Conservation (phyloP, 1,140 invertebrate genomes). For the Drosophila mojavensis region DNA sequence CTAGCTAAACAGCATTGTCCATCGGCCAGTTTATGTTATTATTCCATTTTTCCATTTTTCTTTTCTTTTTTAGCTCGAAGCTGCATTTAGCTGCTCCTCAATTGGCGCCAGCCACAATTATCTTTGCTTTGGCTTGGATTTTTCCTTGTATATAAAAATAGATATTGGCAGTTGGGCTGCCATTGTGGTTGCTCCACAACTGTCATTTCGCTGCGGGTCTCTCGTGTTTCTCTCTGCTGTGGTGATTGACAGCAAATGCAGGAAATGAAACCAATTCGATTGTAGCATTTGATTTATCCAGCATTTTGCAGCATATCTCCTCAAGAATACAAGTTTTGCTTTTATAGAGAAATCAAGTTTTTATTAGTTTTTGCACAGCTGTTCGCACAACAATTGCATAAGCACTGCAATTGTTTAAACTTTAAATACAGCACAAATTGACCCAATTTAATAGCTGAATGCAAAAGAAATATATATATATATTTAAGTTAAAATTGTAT, state of each 20-base stretch:
- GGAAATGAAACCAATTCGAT: slow-evolving; percentile 46
- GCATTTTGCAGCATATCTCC: slow-evolving; percentile 1
- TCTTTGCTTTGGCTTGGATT: slow-evolving; percentile 12
- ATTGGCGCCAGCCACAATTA: slow-evolving; percentile 66
- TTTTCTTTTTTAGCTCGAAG: not conserved
- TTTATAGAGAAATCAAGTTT: slow-evolving; percentile 29
- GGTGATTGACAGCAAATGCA: slow-evolving; percentile 26
- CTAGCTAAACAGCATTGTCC: slow-evolving; percentile 53
- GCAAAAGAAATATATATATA: no score
- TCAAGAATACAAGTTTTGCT: slow-evolving; percentile 35
- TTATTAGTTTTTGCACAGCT: slow-evolving; percentile 12
- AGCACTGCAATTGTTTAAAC: slow-evolving; percentile 15
- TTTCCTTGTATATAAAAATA: slow-evolving; percentile 61
- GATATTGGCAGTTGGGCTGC: slow-evolving; percentile 31
- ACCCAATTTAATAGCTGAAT: slow-evolving; percentile 23
- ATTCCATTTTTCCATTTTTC: slow-evolving; percentile 32
- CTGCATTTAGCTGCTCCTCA: slow-evolving; percentile 26
- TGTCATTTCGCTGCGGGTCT: slow-evolving; percentile 53
- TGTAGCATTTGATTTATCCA: slow-evolving; percentile 21
- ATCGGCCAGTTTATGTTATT: slow-evolving; percentile 55
- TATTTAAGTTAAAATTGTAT: no score
- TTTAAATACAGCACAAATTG: not conserved
- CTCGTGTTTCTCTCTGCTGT: not conserved
- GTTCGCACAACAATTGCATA: slow-evolving; percentile 30
- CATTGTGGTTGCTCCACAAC: slow-evolving; percentile 64